phyloP scores from a whole-genome alignment of 1,140 invertebrate species.

The Calycopis cecrops region DNA sequence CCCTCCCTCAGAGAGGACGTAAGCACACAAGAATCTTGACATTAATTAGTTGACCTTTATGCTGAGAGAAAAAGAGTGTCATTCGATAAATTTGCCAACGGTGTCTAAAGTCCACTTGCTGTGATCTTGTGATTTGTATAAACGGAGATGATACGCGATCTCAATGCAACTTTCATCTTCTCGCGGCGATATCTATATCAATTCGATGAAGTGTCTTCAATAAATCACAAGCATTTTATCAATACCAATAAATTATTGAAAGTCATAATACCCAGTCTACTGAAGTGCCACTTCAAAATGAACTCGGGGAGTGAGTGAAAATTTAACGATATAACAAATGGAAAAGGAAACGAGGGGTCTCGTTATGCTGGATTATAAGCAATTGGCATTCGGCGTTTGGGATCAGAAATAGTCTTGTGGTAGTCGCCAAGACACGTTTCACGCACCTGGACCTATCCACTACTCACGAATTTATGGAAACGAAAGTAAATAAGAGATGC shows the following conservation, averaged over 20 bases:
- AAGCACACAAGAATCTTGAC: too few species aligned
- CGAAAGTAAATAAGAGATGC: not conserved
- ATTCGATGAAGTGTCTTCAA: slow-evolving; percentile 8
- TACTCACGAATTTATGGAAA: slow-evolving; percentile 23
- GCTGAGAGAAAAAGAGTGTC: not conserved
- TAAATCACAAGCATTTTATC: slow-evolving; percentile 13
- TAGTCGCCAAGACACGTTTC: slow-evolving; percentile 51
- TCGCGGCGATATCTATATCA: slow-evolving; percentile 6
- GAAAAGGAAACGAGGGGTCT: slow-evolving; percentile 28
- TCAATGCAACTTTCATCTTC: slow-evolving; percentile 4
- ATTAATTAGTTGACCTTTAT: too few species aligned
- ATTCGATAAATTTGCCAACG: slow-evolving; percentile 1
- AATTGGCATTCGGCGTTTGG: slow-evolving; percentile 47
- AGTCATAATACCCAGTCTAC: slow-evolving; percentile 31
- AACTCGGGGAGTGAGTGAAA: slow-evolving; percentile 21
- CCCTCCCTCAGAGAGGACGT: too few species aligned
- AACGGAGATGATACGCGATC: not conserved
- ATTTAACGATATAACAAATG: slow-evolving; percentile 13
- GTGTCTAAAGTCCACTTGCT: not conserved
- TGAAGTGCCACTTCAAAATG: slow-evolving; percentile 23
- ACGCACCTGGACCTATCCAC: slow-evolving; percentile 51
- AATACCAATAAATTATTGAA: slow-evolving; percentile 24
- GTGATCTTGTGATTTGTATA: not conserved
- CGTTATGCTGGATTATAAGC: slow-evolving; percentile 24
- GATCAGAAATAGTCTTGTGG: slow-evolving; percentile 52